Evolutionary conservation across 2,797 vertebrate species (phyloP), one percentile per base, ranked within the genome.

Genomic region (Thunnus albacares): DNA sequence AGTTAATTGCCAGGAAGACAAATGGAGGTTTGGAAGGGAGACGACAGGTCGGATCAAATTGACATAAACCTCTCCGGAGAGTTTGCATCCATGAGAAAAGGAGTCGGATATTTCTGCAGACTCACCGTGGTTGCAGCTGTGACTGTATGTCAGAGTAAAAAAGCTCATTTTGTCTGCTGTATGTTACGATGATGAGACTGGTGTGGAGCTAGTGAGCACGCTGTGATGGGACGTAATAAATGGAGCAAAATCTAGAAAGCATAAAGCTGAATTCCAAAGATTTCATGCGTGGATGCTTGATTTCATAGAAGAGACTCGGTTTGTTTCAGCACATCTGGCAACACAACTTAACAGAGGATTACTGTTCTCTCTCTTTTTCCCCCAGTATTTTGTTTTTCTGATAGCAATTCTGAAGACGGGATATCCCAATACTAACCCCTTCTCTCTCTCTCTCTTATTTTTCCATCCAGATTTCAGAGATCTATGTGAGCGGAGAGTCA

Each of bases 401-500:
- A n/a, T 49, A 6, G 5, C 15, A 17, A 63, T 38, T 18, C 20
- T 63, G 28, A 49, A 7, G 6, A 28, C 64, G n/a, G 20, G 11
- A 49, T 14, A 11, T 70, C 30, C 17, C 15, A 10, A 7, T 2
- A 24, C 0, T 77, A 51, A 71, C 15, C 12, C 13, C 1, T 2
- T 51, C 13, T 45, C 20, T 67, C 2, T 60, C 35, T 65, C 9
- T 52, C 12, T 61, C 13, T 47, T 28, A 79, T 33, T 79, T 2
- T 62, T 33, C 61, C 77, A 83, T 90, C 0, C 95, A 99, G 98
- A 99, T 99, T 89, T 99, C 98, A 0, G 98, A 99, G 92, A 99
- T 99, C 92, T 99, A 99, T 80, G 98, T 99, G 93, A 97, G 98
- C 0, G 98, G 98, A 8, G 98, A 99, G 87, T 98, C 96, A 0